A percentile compares a stretch with the other conserved stretches of the same genome.
Evolutionary conservation across 2,888 invertebrate species (phyloP).

Genomic region (Amiota minor): DNA sequence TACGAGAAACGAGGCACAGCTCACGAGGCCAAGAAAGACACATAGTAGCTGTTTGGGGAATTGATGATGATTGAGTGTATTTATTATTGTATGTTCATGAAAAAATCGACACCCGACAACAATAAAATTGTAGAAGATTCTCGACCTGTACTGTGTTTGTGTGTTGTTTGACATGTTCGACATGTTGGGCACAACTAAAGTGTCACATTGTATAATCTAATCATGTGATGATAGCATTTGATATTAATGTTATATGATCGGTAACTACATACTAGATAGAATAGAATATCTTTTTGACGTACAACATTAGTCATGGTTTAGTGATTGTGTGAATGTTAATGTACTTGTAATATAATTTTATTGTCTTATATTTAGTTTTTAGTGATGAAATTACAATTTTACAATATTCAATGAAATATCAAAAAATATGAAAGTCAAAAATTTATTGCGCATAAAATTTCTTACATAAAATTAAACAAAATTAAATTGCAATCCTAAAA

Average conservation of each 20-base stretch:
- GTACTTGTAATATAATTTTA: too few relatives aligned
- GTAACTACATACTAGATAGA: neutral
- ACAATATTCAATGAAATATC: too few relatives aligned
- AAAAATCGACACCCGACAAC: slow-evolving; percentile 6
- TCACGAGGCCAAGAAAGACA: too few relatives aligned
- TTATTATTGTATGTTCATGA: slow-evolving; percentile 39
- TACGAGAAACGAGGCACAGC: neutral
- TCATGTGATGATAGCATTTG: slow-evolving; percentile 14
- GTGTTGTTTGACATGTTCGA: slow-evolving; percentile 45
- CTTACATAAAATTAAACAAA: too few relatives aligned
- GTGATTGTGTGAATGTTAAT: neutral
- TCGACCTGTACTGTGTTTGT: neutral
- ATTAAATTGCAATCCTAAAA: too few relatives aligned
- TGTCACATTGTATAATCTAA: slow-evolving; percentile 48
- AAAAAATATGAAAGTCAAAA: too few relatives aligned
- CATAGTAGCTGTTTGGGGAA: slow-evolving; percentile 23
- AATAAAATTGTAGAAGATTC: too few relatives aligned
- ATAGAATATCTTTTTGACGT: neutral
- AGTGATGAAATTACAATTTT: too few relatives aligned
- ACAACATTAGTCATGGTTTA: neutral
- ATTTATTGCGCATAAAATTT: too few relatives aligned
- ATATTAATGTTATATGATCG: slow-evolving; percentile 14
- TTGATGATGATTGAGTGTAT: slow-evolving; percentile 47
- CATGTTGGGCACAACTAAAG: slow-evolving; percentile 45
- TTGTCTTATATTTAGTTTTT: too few relatives aligned